Percentiles rank a stretch among this genome's conserved stretches.
These are phyloP conservation scores for Phyllotreta cruciferae DNA, from an alignment of 2,888 invertebrate genomes.

Conservation along the genomic window DNA sequence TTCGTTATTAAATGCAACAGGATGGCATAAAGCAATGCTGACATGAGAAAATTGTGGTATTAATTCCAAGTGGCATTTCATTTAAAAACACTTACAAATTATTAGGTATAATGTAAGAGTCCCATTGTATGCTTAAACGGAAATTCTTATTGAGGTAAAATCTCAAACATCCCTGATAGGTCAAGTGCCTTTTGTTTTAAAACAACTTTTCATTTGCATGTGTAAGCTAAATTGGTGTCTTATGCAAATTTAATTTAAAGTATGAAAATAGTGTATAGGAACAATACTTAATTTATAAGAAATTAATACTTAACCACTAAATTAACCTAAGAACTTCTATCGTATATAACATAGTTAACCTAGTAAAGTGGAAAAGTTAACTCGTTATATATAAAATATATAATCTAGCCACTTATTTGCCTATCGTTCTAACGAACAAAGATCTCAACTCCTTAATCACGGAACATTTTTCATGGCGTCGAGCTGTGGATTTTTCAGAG, in stretches of 20 bases:
- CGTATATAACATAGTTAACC: not conserved
- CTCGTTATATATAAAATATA: not conserved
- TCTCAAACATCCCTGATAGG: too few relatives aligned
- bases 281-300: too few relatives aligned
- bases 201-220: too few relatives aligned
- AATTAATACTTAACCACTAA: too few relatives aligned
- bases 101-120: conserved; percentile 1
- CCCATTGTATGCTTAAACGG: too few relatives aligned
- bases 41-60: conserved; percentile 15
- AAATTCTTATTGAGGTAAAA: too few relatives aligned
- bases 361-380: not conserved
- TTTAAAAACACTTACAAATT: conserved; percentile 6
- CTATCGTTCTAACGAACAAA: conserved; percentile 5
- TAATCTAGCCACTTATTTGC: not conserved
- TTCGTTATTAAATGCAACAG: conserved; percentile 21
- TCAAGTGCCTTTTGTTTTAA: too few relatives aligned
- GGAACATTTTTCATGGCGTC: conserved; percentile 22
- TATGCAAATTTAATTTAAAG: too few relatives aligned
- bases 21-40: conserved; percentile 14
- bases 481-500: conserved; percentile 29
- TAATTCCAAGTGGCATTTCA: conserved; percentile 12
- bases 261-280: too few relatives aligned
- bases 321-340: too few relatives aligned
- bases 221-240: too few relatives aligned
- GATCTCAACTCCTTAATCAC: conserved; percentile 19